Base-by-base conservation (phyloP, 2,113 vertebrate species). In the Nannospalax galili region DNA sequence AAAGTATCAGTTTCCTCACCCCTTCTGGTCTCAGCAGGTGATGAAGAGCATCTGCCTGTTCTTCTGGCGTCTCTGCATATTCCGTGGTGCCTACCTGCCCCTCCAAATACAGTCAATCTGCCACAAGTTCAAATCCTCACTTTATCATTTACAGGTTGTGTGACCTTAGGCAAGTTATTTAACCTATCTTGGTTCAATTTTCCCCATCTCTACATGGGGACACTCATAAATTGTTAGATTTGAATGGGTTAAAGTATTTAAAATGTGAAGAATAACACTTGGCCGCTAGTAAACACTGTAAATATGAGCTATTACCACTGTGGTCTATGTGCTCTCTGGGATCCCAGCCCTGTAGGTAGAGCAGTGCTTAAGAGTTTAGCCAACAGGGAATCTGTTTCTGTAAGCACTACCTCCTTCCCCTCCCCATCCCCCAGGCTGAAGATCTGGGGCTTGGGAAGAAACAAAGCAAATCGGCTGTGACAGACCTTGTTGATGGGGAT, bases 401-500 rank as follows among this genome's bases (percentile, higher is more conserved):
- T 10, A 32, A 79, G 74, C 4, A 2, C 16, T 0, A 0, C 56
- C 9, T 24, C 60, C 73, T 7, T 20, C 40, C 69, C 9, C 0
- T 0, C n/a, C 78, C 58, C 32, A 16, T 20, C 48, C 77, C n/a
- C 65, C 58, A 89, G 91, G 90, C 62, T 90, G 30, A 80, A 93
- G 70, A 84, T 84, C 64, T 93, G 70, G 90, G 84, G 81, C 73
- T 70, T 37, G 74, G 90, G 81, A 93, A 88, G 77, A 48, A 97
- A 96, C 84, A 96, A 97, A 96, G 95, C 84, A 65, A 67, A 84
- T 62, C 42, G 0, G 81, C 90, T 92, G 82, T 97, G 97, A 96
- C 97, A 96, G 96, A 96, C 93, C 42, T 90, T 92, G 7, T 88
- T 5, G 96, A 97, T 95, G 93, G 97, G 95, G 67, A 93, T 35